Conservation (phyloP, 2,888 invertebrate genomes). For the Trissolcus japonicus region DNA sequence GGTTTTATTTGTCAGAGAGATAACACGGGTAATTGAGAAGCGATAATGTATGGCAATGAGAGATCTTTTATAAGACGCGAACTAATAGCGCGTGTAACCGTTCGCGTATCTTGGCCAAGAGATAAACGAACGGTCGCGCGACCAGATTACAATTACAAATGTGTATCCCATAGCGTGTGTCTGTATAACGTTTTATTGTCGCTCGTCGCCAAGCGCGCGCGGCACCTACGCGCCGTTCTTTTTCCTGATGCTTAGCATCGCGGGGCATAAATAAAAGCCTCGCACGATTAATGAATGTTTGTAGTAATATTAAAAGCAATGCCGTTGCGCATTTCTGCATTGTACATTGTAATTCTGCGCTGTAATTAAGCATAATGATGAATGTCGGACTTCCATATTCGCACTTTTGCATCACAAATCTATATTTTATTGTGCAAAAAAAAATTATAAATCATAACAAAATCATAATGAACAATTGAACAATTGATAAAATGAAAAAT, state of each 20-base stretch:
- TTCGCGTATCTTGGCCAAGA: conserved; percentile 17
- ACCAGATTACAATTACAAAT: conserved; percentile 51
- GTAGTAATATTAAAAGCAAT: conserved; percentile 36
- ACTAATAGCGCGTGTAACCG: conserved; percentile 25
- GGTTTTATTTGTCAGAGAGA: conserved; percentile 35
- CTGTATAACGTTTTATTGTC: conserved; percentile 43
- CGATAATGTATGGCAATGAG: conserved; percentile 18
- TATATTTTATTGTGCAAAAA: not conserved
- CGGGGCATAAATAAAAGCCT: conserved; percentile 27
- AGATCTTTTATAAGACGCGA: conserved; percentile 20
- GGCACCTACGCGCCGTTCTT: conserved; percentile 39
- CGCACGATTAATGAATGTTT: conserved; percentile 41
- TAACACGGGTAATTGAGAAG: conserved; percentile 20
- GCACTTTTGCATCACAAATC: not conserved
- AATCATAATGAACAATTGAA: too few species aligned
- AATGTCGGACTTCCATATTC: not conserved
- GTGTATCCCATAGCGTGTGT: conserved; percentile 28
- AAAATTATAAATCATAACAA: too few species aligned
- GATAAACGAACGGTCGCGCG: conserved; percentile 18
- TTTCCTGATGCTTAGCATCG: conserved; percentile 16
- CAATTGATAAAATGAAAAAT: too few species aligned
- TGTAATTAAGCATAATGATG: conserved; percentile 32
- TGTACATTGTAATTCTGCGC: conserved; percentile 24
- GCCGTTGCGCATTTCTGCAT: conserved; percentile 20
- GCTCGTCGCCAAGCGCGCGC: conserved; percentile 18